Percentiles rank a stretch among this genome's conserved stretches.
These are phyloP conservation scores for Clarias pachynema DNA, from an alignment of 2,797 vertebrate genomes.

Conservation along the genomic window DNA sequence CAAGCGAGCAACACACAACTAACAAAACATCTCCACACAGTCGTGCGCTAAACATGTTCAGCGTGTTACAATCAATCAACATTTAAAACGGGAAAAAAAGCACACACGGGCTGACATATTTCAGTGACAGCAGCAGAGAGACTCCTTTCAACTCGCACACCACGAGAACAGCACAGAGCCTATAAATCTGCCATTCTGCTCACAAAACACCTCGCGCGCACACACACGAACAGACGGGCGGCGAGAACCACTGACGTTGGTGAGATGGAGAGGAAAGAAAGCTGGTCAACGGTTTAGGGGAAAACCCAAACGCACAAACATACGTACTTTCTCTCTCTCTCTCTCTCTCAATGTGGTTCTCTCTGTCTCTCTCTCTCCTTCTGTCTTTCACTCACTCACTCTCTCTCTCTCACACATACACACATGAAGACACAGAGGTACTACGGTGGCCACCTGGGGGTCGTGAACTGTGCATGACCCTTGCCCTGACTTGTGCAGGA, in stretches of 20 bases:
- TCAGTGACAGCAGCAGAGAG: conserved; percentile 56
- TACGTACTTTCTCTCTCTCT: neutral
- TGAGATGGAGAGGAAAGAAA: conserved; percentile 42
- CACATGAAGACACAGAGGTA: conserved; percentile 54
- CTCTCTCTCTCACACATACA: conserved; percentile 24
- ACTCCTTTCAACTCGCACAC: conserved; percentile 55
- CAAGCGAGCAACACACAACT: conserved; percentile 12
- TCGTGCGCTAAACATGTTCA: conserved; percentile 38
- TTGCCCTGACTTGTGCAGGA: conserved; percentile 85
- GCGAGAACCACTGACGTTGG: conserved; percentile 18
- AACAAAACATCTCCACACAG: conserved; percentile 11
- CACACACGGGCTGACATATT: conserved; percentile 49
- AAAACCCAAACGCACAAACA: conserved; percentile 38
- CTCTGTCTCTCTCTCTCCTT: neutral
- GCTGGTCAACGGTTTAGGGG: conserved; percentile 44
- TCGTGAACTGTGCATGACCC: conserved; percentile 97
- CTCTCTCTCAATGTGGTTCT: neutral
- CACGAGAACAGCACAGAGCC: conserved; percentile 52
- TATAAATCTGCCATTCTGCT: conserved; percentile 59
- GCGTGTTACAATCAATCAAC: conserved; percentile 48
- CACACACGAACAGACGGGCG: conserved; percentile 46
- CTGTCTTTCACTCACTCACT: conserved; percentile 10
- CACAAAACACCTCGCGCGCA: conserved; percentile 51
- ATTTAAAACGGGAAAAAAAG: conserved; percentile 28
- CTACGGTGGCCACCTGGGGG: conserved; percentile 90